A percentile compares a stretch with the other conserved stretches of the same genome.
Conservation (phyloP, 2,888 invertebrate species). For the Thera obeliscata region DNA sequence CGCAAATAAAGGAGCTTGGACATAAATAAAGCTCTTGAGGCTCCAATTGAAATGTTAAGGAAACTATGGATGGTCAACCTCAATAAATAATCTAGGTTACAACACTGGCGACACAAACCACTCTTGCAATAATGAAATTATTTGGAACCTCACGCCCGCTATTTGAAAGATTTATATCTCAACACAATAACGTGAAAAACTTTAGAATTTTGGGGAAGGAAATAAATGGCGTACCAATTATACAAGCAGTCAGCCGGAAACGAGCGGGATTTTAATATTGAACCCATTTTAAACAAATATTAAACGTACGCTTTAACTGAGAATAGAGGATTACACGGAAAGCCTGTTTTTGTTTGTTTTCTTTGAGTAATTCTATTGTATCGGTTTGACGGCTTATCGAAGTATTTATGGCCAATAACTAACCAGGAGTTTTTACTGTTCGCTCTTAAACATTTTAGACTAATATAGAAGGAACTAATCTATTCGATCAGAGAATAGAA, state of each 20-base stretch:
- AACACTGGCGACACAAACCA: conserved; percentile 63
- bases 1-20: conserved; percentile 24
- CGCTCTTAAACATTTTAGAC: conserved; percentile 2
- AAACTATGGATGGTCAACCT: conserved; percentile 44
- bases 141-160: conserved; percentile 72
- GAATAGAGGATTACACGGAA: conserved; percentile 79
- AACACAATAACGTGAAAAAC: conserved; percentile 60
- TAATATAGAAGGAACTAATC: conserved; percentile 27
- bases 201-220: conserved; percentile 70
- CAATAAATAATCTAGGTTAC: conserved; percentile 51
- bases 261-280: conserved; percentile 67
- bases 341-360: conserved; percentile 84
- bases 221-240: conserved; percentile 80
- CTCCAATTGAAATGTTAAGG: conserved; percentile 13
- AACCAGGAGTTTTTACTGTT: not conserved
- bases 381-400: conserved; percentile 39
- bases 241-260: conserved; percentile 77
- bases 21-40: conserved; percentile 13
- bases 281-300: conserved; percentile 79
- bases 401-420: conserved; percentile 29
- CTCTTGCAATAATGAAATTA: conserved; percentile 54
- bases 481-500: conserved; percentile 18
- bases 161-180: conserved; percentile 76
- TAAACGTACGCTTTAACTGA: conserved; percentile 73
- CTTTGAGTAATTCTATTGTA: conserved; percentile 76